Evolutionary conservation across 2,888 invertebrate genomes (phyloP).

Genomic region (Germaria angustata): DNA sequence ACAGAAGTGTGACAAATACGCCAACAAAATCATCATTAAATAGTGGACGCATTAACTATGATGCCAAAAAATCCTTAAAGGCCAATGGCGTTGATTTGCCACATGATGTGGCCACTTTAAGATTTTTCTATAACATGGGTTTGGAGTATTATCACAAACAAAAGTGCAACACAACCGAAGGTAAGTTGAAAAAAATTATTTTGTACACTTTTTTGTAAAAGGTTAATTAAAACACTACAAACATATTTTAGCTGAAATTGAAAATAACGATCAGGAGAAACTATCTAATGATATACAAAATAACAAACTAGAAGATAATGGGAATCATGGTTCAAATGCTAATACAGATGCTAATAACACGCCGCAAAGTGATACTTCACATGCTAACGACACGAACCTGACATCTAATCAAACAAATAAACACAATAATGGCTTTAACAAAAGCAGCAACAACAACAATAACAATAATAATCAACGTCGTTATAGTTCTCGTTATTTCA

Average conservation of each 20-base stretch:
- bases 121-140: constrained; percentile 86
- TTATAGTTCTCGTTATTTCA: constrained; percentile 72
- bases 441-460: constrained; percentile 38
- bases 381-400: constrained; percentile 15
- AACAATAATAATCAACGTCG: constrained; percentile 66
- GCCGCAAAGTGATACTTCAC: not conserved
- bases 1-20: constrained; percentile 19
- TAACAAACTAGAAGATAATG: constrained; percentile 69
- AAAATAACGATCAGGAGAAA: constrained; percentile 65
- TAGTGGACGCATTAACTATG: constrained; percentile 71
- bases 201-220: not conserved
- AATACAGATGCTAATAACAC: constrained; percentile 68
- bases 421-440: constrained; percentile 23
- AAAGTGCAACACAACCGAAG: constrained; percentile 38
- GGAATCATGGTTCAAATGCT: constrained; percentile 58
- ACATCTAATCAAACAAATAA: constrained; percentile 32
- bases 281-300: constrained; percentile 57
- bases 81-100: constrained; percentile 75
- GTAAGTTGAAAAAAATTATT: constrained; percentile 27
- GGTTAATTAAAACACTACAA: not conserved
- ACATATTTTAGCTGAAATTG: constrained; percentile 47
- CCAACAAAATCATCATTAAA: constrained; percentile 64
- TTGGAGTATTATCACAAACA: constrained; percentile 79
- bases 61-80: constrained; percentile 73
- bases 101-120: constrained; percentile 83